Evolutionary conservation across 2,113 vertebrate genomes (phyloP).

Genomic region (Scomber japonicus): DNA sequence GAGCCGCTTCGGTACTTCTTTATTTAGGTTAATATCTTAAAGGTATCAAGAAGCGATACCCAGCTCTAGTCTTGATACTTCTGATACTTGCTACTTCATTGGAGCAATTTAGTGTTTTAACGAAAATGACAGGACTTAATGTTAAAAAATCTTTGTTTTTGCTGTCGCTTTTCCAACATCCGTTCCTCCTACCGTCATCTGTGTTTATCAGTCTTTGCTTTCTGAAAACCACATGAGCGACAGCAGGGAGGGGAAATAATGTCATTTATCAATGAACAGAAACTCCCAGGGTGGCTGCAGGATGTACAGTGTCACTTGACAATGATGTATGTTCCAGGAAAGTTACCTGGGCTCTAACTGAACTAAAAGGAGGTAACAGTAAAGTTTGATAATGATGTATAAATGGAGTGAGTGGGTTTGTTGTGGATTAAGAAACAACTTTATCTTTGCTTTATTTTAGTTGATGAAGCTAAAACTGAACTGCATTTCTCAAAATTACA

Average conservation of each 20-base stretch:
- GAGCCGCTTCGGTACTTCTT: no score
- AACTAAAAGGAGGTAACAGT: not conserved
- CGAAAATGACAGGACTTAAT: not conserved
- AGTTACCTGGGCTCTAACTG: slow-evolving; percentile 34
- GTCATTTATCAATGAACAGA: slow-evolving; percentile 21
- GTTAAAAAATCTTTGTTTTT: no score
- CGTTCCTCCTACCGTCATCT: not conserved
- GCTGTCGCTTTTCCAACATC: not conserved
- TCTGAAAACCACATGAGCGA: slow-evolving; percentile 28
- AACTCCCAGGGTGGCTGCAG: slow-evolving; percentile 42
- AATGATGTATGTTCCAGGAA: slow-evolving; percentile 45
- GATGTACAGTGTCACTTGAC: slow-evolving; percentile 29
- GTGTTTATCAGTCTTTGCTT: not conserved
- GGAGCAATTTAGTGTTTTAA: not conserved
- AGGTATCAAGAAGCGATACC: no score
- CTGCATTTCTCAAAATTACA: no score
- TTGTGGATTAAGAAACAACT: not conserved
- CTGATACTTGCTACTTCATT: no score
- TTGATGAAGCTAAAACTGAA: not conserved
- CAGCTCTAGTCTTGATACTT: no score
- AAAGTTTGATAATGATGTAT: slow-evolving; percentile 2
- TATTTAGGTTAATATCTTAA: no score
- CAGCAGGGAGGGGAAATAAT: slow-evolving; percentile 41
- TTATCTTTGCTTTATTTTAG: not conserved
- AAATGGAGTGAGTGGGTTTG: not conserved